Conservation (phyloP, 2,888 invertebrate species). For the Sturmia bella region DNA sequence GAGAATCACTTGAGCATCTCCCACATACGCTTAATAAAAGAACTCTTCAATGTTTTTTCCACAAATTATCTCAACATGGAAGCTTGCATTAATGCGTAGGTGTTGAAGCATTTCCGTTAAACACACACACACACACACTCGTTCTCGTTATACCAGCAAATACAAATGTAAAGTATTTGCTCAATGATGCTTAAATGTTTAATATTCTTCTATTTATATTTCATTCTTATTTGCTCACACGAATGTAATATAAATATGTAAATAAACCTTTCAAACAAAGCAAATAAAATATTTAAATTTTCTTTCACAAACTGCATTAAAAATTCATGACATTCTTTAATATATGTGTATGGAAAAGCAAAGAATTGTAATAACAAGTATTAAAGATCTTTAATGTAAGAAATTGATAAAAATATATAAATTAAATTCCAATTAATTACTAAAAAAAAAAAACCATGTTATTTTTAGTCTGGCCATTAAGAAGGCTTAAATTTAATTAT, state of each 20-base stretch:
- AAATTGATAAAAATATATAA: too few species aligned
- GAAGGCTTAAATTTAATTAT: conserved; percentile 11
- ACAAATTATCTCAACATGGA: conserved; percentile 8
- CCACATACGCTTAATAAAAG: not conserved
- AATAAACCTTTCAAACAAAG: conserved; percentile 14
- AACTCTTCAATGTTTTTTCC: conserved; percentile 2
- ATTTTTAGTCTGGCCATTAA: not conserved
- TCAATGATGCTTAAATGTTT: conserved; percentile 55
- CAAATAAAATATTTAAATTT: not conserved
- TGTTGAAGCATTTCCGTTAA: conserved; percentile 4
- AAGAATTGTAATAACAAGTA: not conserved
- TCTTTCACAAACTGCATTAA: not conserved
- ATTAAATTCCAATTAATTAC: too few species aligned
- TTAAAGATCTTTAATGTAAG: not conserved
- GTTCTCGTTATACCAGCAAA: not conserved
- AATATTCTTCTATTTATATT: conserved; percentile 41
- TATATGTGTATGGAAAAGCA: too few species aligned
- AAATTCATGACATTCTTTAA: not conserved
- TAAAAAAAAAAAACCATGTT: too few species aligned
- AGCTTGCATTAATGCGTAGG: not conserved
- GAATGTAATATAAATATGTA: conserved; percentile 10
- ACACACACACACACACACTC: not conserved
- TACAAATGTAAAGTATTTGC: conserved; percentile 35
- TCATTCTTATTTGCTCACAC: conserved; percentile 25
- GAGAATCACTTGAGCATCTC: not conserved